Conservation (phyloP, 2,888 invertebrate genomes). For the Sturmia bella region DNA sequence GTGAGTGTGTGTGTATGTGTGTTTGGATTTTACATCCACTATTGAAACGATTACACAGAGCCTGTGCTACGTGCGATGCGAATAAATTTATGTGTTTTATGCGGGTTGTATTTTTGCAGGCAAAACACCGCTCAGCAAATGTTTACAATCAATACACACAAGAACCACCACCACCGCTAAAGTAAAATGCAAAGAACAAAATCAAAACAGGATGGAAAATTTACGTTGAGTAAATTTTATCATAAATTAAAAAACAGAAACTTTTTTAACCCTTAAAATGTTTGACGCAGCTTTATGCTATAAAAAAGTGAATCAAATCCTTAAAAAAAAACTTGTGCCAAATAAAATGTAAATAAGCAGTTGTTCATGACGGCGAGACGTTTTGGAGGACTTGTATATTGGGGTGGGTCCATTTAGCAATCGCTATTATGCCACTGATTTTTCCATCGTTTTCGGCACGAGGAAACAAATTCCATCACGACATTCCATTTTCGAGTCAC, state of each 20-base stretch:
- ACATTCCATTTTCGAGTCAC: too few species aligned
- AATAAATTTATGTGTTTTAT: constrained; percentile 35
- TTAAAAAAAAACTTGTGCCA: too few species aligned
- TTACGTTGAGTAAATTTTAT: constrained; percentile 22
- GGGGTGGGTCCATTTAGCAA: too few species aligned
- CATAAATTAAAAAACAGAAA: not conserved
- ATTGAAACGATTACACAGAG: constrained; percentile 22
- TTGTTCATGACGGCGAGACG: too few species aligned
- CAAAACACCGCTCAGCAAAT: constrained; percentile 14
- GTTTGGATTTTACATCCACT: constrained; percentile 35
- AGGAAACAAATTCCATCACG: too few species aligned
- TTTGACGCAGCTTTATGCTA: not conserved
- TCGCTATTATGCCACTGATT: too few species aligned
- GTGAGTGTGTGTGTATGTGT: too few species aligned
- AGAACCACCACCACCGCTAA: constrained; percentile 44
- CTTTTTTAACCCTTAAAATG: constrained; percentile 42
- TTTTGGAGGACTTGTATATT: too few species aligned
- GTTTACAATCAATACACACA: constrained; percentile 21
- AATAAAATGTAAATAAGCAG: too few species aligned
- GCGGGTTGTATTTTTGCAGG: constrained; percentile 41
- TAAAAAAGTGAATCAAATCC: not conserved
- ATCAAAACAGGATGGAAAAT: constrained; percentile 22
- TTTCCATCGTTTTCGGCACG: too few species aligned
- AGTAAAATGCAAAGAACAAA: constrained; percentile 5
- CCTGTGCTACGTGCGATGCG: not conserved